These are phyloP conservation scores for Sakesphorus luctuosus DNA, from an alignment of 2,113 vertebrate species.

Conservation along the genomic window DNA sequence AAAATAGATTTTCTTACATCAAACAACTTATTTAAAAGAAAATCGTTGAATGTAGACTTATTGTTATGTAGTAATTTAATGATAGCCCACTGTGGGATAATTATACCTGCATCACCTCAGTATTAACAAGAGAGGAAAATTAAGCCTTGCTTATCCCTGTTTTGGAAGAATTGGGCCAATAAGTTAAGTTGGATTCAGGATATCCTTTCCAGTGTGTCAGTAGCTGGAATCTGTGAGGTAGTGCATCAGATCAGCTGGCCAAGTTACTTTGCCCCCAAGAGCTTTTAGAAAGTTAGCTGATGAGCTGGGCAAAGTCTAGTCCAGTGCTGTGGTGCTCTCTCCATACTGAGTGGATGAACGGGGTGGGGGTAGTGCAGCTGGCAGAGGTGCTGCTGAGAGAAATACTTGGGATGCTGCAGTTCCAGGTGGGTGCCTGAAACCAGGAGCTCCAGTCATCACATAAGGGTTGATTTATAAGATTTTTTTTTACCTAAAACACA, in stretches of 20 bases:
- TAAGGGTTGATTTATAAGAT: background rate
- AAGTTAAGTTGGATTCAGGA: background rate
- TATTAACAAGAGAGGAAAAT: background rate
- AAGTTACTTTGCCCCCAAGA: background rate
- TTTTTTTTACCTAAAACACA: background rate
- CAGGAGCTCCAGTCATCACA: background rate
- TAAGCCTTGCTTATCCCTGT: background rate
- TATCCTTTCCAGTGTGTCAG: background rate
- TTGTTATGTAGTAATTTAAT: background rate
- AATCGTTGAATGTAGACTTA: background rate
- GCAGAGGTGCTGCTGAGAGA: background rate
- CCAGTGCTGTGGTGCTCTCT: background rate
- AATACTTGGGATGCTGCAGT: background rate
- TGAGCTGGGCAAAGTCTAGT: background rate
- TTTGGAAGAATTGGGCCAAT: background rate
- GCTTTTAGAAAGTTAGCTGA: background rate
- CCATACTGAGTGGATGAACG: background rate
- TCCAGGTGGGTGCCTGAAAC: background rate
- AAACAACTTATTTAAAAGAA: background rate
- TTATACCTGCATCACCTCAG: background rate
- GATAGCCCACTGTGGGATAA: background rate
- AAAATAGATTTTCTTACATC: background rate
- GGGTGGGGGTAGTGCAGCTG: background rate
- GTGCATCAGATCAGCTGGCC: background rate
- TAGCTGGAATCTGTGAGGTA: background rate